Evolutionary conservation across 2,888 invertebrate genomes (phyloP).

Genomic region (Apotomis capreana): DNA sequence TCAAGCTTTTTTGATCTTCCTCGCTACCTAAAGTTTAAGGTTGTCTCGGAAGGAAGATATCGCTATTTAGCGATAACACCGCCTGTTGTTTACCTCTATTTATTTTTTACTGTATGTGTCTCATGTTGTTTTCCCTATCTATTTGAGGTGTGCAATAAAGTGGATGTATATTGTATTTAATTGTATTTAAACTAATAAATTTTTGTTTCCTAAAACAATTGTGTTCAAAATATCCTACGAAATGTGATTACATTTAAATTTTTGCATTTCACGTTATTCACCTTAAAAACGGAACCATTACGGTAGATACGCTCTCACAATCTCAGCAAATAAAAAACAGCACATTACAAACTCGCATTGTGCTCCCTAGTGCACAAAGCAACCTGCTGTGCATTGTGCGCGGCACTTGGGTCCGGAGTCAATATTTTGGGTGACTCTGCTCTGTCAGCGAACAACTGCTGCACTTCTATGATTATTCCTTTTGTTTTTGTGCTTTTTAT

Average conservation of each 20-base stretch:
- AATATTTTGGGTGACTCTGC: conserved; percentile 80
- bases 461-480: conserved; percentile 66
- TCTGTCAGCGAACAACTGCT: conserved; percentile 73
- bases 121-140: no score
- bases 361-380: conserved; percentile 74
- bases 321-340: conserved; percentile 70
- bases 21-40: no score
- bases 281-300: conserved; percentile 7
- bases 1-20: no score
- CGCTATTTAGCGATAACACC: no score
- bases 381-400: conserved; percentile 80
- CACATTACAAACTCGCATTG: conserved; percentile 73
- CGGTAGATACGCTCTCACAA: conserved; percentile 51
- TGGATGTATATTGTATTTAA: no score
- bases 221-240: not conserved
- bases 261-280: not conserved
- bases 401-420: conserved; percentile 74
- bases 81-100: no score
- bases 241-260: not conserved
- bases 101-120: no score
- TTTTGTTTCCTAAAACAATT: no score
- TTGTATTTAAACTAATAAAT: no score
- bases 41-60: no score
- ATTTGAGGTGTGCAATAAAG: no score
- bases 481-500: conserved; percentile 64